phyloP scores from a whole-genome alignment of 2,797 vertebrate genomes.

The Syngnathus rostellatus region DNA sequence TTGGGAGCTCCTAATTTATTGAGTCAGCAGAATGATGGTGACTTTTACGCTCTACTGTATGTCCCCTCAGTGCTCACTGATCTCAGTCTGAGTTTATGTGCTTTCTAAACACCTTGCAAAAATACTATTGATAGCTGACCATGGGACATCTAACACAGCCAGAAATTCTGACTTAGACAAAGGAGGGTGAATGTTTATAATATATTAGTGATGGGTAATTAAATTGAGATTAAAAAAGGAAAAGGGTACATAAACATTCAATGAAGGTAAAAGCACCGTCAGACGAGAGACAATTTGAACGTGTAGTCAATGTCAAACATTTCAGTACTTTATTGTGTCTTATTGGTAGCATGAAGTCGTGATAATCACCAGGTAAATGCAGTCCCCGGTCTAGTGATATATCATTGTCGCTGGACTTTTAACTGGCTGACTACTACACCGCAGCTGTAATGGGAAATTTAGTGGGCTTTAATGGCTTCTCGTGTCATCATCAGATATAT shows the following conservation, averaged over 20 bases:
- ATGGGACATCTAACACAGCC: neutral
- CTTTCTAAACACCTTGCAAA: conserved; percentile 4
- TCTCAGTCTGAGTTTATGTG: neutral
- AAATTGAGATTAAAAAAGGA: neutral
- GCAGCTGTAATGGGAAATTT: conserved; percentile 48
- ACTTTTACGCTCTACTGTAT: conserved; percentile 5
- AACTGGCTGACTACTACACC: conserved; percentile 39
- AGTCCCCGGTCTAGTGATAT: conserved; percentile 13
- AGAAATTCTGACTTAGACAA: neutral
- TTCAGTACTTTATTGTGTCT: neutral
- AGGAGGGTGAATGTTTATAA: neutral
- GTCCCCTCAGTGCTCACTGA: conserved; percentile 4
- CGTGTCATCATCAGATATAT: conserved; percentile 41
- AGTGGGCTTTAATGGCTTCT: conserved; percentile 52
- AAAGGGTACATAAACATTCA: neutral
- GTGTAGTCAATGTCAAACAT: neutral
- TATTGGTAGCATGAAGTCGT: neutral
- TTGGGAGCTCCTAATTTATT: conserved; percentile 5
- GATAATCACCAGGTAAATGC: neutral
- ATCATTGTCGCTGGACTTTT: conserved; percentile 24
- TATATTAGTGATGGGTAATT: neutral
- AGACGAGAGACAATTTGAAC: neutral
- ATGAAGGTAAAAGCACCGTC: neutral
- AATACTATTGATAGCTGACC: conserved; percentile 3
- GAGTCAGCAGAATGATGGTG: conserved; percentile 6